These are phyloP conservation scores for Diadromus collaris DNA, from an alignment of 2,888 invertebrate genomes.

Conservation along the genomic window DNA sequence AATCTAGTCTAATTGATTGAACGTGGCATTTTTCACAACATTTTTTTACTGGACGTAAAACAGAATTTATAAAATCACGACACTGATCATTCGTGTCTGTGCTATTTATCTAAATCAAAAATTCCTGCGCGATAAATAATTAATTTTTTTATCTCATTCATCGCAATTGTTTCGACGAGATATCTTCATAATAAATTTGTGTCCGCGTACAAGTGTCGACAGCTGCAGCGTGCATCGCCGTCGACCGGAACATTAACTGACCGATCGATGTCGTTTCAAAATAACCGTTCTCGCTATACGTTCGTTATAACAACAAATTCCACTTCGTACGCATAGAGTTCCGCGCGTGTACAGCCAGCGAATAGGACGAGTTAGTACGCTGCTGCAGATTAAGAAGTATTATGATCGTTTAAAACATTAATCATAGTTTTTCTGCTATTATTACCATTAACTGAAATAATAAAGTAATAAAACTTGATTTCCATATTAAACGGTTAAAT, in stretches of 20 bases:
- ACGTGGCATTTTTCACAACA: neutral
- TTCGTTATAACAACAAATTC: conserved; percentile 8
- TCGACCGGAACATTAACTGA: conserved; percentile 24
- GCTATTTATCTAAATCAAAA: neutral
- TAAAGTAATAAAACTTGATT: no score
- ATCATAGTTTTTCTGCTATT: no score
- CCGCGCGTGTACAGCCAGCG: neutral
- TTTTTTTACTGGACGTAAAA: neutral
- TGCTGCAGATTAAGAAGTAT: neutral
- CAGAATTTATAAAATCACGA: neutral
- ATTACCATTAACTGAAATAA: neutral
- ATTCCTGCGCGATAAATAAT: neutral
- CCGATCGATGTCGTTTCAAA: conserved; percentile 40
- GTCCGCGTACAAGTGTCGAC: conserved; percentile 11
- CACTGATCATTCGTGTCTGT: neutral
- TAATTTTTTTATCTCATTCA: conserved; percentile 20
- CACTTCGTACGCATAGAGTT: neutral
- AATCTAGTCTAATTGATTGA: neutral
- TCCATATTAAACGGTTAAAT: no score
- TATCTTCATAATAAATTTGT: conserved; percentile 17
- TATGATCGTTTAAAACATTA: no score
- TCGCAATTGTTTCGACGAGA: conserved; percentile 16
- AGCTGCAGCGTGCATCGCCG: conserved; percentile 13
- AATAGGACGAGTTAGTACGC: neutral
- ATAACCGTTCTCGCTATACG: conserved; percentile 7